Conservation (phyloP, 1,140 invertebrate genomes). For the Nasonia vitripennis region DNA sequence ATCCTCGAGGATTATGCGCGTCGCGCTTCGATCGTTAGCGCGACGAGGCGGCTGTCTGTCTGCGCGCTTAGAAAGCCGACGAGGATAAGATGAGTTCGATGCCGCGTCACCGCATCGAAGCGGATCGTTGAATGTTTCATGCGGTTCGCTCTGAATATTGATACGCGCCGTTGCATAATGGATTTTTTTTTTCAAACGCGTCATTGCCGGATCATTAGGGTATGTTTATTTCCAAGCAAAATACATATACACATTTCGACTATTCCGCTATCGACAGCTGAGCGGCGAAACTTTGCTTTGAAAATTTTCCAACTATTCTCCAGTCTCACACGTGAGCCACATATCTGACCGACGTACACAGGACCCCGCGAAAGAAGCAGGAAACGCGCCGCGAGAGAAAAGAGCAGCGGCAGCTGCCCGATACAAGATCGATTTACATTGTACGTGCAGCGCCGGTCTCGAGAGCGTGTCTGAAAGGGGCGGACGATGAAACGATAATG, state of each 20-base stretch:
- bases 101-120: background rate
- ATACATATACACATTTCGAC: too few species aligned
- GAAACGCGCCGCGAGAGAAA: background rate
- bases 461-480: constrained; percentile 2
- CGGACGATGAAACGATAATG: constrained; percentile 20
- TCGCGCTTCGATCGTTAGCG: background rate
- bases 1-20: background rate
- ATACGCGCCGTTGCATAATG: background rate
- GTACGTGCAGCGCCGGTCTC: background rate
- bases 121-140: background rate
- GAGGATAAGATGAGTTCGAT: background rate
- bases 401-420: background rate
- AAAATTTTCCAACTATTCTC: background rate
- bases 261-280: too few species aligned
- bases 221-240: too few species aligned
- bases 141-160: background rate
- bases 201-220: background rate
- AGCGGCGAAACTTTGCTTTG: too few species aligned
- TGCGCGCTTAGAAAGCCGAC: background rate
- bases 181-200: background rate
- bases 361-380: background rate
- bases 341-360: background rate
- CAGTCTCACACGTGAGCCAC: background rate
- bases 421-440: constrained; percentile 37
- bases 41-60: background rate